Base-by-base conservation (phyloP, 2,888 invertebrate species). In the Erebia epiphron region DNA sequence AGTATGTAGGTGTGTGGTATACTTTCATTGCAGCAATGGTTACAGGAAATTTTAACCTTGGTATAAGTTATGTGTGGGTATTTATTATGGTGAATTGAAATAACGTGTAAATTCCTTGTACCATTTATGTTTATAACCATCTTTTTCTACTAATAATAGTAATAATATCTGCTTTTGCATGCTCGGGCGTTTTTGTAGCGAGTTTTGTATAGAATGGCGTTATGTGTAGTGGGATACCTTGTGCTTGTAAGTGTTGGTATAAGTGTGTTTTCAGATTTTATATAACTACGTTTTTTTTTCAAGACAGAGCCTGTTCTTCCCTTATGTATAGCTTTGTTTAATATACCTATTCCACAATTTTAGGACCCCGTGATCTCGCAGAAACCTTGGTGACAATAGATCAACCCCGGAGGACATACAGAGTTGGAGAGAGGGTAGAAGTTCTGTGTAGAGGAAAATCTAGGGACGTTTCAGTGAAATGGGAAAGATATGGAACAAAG, bases 341-440 rank as follows among this genome's bases (percentile, higher is more conserved):
- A 13, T 41, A 16, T 35, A 35, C 35, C 0, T 1, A 1, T 54
- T 2, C 3, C 13, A 14, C 14, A 7, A 21, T 83, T 87, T 64
- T 83, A 92, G 91, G 88, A 50, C 77, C 84, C 0, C 82, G 77
- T 10, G 78, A 76, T 7, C 76, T 79, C 67, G 60, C 81, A 0
- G 75, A 79, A 18, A 66, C 79, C 0, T 71, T 89, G 75, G 90
- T 94, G 67, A 76, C 81, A 72, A 94, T 92, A 70, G 87, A 88
- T n/a, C 87, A 89, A 74, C 89, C 91, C 1, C 79, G 80, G 16
- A 81, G 84, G 52, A 78, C 78, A 16, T 91, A 82, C 80, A 81
- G 84, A 54, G 87, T 86, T 1, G 90, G 90, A 1, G 90, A 91
- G 63, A 90, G 86, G 69, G 89, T 92, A 0, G 81, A 87, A 66